Base-by-base conservation (phyloP, 2,888 invertebrate genomes). In the Cetonia aurata region DNA sequence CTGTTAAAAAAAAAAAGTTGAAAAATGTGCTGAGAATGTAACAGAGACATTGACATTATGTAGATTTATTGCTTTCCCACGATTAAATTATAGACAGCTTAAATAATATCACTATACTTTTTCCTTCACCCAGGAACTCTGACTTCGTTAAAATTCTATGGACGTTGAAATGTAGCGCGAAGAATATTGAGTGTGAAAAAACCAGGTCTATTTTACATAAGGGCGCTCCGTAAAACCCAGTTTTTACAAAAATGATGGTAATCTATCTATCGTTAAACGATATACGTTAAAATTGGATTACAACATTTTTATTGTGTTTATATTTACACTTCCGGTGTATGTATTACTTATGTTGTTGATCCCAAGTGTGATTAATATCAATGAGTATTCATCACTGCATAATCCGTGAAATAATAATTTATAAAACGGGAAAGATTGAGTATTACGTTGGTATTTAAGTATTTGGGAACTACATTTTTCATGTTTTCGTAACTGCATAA, bases 41-140 rank as follows among this genome's bases (percentile, higher is more conserved):
- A 53, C 25, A 9, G 19, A 12, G 31, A 53, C 10, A 25, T 53
- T n/a, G n/a, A 25, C n/a, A 3, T 25, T 25, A 25, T 25, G 4
- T n/a, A 53, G 31, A 53, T 53, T 53, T 19, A 25, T 31, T 53
- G 19, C 31, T 59, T 59, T 59, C 59, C 59, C 59, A 59, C 59
- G 59, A 2, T 9, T 42, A 25, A 19, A 17, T 59, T 59, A 13
- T n/a, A 17, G 6, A 44, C n/a, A 44, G 25, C 42, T 57, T 19
- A 41, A 59, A 10, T 25, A 17, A 44, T 59, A 19, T 15, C 12
- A 17, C 56, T 37, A 53, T 6, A 25, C 4, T 25, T 25, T 25
- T 56, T 57, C 17, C 12, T 9, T 13, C 9, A 15, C 42, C 59
- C 10, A 2, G 19, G 19, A 15, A 44, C 19, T 42, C 25, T 12